A percentile compares a stretch with the other conserved stretches of the same genome.
These are phyloP conservation scores for Drosophila subobscura DNA, from an alignment of 1,140 invertebrate genomes.

Conservation along the genomic window DNA sequence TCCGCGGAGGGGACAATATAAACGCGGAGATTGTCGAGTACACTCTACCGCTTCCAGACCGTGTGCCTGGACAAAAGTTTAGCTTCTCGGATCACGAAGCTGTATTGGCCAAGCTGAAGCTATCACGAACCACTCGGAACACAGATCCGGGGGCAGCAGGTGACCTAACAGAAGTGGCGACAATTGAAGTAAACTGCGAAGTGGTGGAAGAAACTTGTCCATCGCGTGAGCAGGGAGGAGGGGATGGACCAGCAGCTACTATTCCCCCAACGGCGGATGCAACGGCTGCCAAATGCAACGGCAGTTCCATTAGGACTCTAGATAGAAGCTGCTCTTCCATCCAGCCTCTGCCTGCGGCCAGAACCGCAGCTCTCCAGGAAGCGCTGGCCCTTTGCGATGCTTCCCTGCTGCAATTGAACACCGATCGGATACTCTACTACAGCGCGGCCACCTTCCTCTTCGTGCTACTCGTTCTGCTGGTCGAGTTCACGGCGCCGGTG, in stretches of 20 bases:
- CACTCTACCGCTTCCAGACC: constrained; percentile 88
- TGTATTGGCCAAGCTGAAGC: constrained; percentile 87
- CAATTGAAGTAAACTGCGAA: constrained; percentile 27
- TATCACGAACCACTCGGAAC: constrained; percentile 26
- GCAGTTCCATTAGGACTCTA: neutral
- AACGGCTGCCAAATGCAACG: constrained; percentile 5
- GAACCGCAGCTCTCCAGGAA: constrained; percentile 85
- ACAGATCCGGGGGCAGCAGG: neutral
- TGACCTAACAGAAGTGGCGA: constrained; percentile 16
- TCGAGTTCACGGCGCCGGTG: constrained; percentile 81
- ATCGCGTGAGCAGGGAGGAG: constrained; percentile 13
- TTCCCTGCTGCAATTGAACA: constrained; percentile 85
- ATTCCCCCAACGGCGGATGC: neutral
- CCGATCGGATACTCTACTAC: constrained; percentile 86
- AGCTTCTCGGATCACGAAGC: constrained; percentile 97
- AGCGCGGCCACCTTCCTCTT: constrained; percentile 84
- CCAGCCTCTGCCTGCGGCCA: constrained; percentile 40
- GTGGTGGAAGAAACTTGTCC: constrained; percentile 9
- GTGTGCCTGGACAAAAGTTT: constrained; percentile 88
- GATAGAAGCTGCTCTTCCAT: constrained; percentile 8
- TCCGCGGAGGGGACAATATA: constrained; percentile 83
- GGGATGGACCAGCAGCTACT: neutral
- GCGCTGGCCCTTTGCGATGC: constrained; percentile 86
- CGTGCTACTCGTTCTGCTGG: constrained; percentile 78
- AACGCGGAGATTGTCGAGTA: constrained; percentile 87